phyloP scores from a whole-genome alignment of 1,140 invertebrate species.

The Diploscapter pachys region DNA sequence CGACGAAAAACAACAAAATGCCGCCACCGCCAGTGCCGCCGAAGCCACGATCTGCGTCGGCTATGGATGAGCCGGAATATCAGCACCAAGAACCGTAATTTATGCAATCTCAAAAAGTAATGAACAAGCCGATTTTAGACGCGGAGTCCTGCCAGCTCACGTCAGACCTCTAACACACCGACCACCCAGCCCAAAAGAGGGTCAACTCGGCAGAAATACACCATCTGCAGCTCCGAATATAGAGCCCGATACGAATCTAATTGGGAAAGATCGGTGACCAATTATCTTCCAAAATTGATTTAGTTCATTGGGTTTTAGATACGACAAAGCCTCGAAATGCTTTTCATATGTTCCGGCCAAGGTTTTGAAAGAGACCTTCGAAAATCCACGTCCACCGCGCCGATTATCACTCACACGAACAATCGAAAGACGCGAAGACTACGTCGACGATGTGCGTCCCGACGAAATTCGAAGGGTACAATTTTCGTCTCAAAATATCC shows the following conservation, averaged over 20 bases:
- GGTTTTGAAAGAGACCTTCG: constrained; percentile 50
- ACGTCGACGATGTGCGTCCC: constrained; percentile 30
- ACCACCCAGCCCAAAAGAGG: constrained; percentile 21
- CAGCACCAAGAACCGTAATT: constrained; percentile 11
- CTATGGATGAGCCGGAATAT: constrained; percentile 25
- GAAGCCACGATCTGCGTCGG: constrained; percentile 40
- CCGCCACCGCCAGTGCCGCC: constrained; percentile 48
- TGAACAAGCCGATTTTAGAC: constrained; percentile 12
- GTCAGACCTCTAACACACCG: constrained; percentile 37
- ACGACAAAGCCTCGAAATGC: constrained; percentile 56
- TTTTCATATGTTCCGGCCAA: constrained; percentile 59
- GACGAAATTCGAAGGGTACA: constrained; percentile 19
- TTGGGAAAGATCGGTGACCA: constrained; percentile 50
- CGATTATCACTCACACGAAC: constrained; percentile 20
- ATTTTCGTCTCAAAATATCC: too few species aligned
- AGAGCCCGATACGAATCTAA: constrained; percentile 50
- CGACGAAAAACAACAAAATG: neutral
- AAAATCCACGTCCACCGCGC: constrained; percentile 13
- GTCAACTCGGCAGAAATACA: constrained; percentile 6
- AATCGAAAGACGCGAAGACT: constrained; percentile 27
- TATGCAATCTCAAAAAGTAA: neutral
- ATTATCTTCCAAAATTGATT: neutral
- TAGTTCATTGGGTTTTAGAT: constrained; percentile 37
- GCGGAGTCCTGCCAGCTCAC: constrained; percentile 48
- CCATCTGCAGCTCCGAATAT: constrained; percentile 37